phyloP scores from a whole-genome alignment of 2,797 vertebrate species.

The Microchirus variegatus region DNA sequence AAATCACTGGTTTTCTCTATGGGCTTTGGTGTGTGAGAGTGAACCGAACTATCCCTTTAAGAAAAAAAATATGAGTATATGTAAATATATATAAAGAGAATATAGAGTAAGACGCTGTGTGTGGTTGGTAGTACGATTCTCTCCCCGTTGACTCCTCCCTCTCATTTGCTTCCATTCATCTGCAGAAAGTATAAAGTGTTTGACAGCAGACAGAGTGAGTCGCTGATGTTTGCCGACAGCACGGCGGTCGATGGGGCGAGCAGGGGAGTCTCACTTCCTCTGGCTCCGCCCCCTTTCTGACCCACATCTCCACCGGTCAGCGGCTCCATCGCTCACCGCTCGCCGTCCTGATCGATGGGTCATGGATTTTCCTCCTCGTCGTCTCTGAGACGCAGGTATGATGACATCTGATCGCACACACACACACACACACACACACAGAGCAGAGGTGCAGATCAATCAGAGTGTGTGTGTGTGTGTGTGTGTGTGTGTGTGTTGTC shows the following conservation, averaged over 20 bases:
- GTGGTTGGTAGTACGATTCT: constrained; percentile 9
- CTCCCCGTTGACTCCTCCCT: constrained; percentile 2
- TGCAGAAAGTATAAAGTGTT: constrained; percentile 38
- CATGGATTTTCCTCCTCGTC: constrained; percentile 67
- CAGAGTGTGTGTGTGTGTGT: constrained; percentile 38
- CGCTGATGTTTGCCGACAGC: constrained; percentile 29
- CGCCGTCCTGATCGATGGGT: constrained; percentile 61
- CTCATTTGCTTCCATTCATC: constrained; percentile 41
- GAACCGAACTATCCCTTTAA: no score
- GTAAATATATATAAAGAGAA: neutral
- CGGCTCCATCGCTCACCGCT: constrained; percentile 71
- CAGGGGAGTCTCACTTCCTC: constrained; percentile 34
- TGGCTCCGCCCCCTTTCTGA: constrained; percentile 29
- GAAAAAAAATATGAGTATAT: no score
- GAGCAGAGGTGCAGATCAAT: constrained; percentile 44
- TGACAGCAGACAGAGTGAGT: constrained; percentile 23
- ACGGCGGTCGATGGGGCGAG: constrained; percentile 32
- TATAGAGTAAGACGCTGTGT: neutral
- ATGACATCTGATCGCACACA: constrained; percentile 67
- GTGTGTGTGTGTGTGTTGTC: constrained; percentile 48
- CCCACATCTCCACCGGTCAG: constrained; percentile 57
- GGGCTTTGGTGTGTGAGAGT: no score
- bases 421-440: constrained; percentile 23
- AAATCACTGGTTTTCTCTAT: no score
- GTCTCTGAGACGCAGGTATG: constrained; percentile 55